These are phyloP conservation scores for Nylanderia fulva DNA, from an alignment of 1,140 invertebrate species.

Conservation along the genomic window DNA sequence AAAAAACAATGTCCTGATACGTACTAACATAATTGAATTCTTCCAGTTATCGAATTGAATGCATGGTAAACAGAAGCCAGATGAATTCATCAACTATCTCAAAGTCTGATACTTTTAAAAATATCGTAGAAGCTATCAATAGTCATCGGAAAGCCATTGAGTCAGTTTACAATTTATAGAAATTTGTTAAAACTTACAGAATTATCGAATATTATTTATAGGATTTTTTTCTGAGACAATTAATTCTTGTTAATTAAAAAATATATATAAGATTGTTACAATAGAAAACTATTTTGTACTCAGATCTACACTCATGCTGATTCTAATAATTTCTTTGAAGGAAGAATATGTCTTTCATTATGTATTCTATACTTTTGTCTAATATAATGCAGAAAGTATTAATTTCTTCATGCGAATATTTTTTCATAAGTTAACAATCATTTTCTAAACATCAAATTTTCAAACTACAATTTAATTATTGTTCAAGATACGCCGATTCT, in stretches of 20 bases:
- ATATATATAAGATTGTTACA: neutral
- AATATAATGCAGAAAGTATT: neutral
- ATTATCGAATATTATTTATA: neutral
- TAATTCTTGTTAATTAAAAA: neutral
- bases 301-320: neutral
- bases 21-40: neutral
- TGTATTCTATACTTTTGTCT: neutral
- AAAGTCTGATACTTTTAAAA: neutral
- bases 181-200: neutral
- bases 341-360: neutral
- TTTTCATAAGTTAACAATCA: neutral
- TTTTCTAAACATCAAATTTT: neutral
- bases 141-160: constrained; percentile 28
- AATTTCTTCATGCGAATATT: neutral
- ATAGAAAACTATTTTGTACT: constrained; percentile 10
- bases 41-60: constrained; percentile 41
- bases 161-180: too few relatives aligned
- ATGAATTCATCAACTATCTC: neutral
- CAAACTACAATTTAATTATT: neutral
- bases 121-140: constrained; percentile 5
- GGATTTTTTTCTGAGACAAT: neutral
- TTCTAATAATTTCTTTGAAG: neutral
- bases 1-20: neutral
- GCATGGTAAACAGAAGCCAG: constrained; percentile 11
- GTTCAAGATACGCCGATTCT: constrained; percentile 8